Evolutionary conservation across 92 coral and sea anemone genomes (phyloP), one percentile per base, ranked within the genome.

Genomic region (Porites evermanni): DNA sequence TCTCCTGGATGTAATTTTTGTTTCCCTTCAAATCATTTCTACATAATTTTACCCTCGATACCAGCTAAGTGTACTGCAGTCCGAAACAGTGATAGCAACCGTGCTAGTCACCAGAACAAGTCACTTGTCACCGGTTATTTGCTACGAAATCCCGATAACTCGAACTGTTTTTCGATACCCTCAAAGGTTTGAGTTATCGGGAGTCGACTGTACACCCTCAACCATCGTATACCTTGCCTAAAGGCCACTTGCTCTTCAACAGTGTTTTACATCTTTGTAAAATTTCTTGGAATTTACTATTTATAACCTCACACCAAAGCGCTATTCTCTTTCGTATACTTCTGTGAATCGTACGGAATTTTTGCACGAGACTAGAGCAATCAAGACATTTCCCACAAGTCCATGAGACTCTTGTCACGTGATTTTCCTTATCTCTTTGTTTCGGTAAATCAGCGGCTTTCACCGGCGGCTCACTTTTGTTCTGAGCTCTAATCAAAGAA

Each of bases 381-480:
- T 26, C 19, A 3, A 14, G 8, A 9, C 70, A 64, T 26, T 29
- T 78, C 65, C 67, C 76, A 67, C 77, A 11, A 54, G 88, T 13
- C 58, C 44, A 18, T 32, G 66, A 19, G 4, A 44, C 51, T 38
- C 12, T 67, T 38, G 67, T 77, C 18, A 17, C 13, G 21, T 51
- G 59, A 58, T 69, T 58, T 44, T 67, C 77, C 50, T 6, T 2
- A 53, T 59, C 24, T 29, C 50, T 8, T 5, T 54, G 64, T 17
- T 44, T 67, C 44, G 54, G 74, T 18, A 65, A 20, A 70, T 64
- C 84, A 83, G 90, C 77, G 24, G 77, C 81, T 74, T 79, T 83
- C 51, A 52, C 51, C 8, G 88, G 14, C 12, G 79, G 77, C 81
- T 92, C 88, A 21, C 88, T 81, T 67, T 86, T 89, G 54, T 86